Base-by-base conservation (phyloP, 2,888 invertebrate genomes). In the Clivina fossor region DNA sequence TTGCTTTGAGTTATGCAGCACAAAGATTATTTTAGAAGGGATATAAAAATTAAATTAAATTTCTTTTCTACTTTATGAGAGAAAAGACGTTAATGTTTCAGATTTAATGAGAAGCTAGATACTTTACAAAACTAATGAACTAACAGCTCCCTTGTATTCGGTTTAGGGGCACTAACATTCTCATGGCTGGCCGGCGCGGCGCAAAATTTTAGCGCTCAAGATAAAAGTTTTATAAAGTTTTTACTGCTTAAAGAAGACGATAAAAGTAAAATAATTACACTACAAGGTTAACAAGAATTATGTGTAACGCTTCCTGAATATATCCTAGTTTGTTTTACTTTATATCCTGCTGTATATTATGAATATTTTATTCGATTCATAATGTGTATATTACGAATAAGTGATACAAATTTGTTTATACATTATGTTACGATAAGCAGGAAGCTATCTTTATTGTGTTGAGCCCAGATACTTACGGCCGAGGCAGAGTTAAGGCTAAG, bases 161-260 rank as follows among this genome's bases (percentile, higher is more conserved):
- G 24, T 33, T 38, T 38, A 38, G 16, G 18, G 18, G 5, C 11
- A 11, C 20, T n/a, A n/a, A 38, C 37, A 16, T 37, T 38, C 20
- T 8, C 11, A 38, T 18, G 11, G 20, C 38, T 4, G 4, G 11
- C 26, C 26, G 26, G 26, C 9, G 9, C 26, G 26, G 43, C 37
- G 24, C 26, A 37, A 48, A 37, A 48, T 37, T 48, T 48, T 48
- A 35, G n/a, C 22, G 35, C 15, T 22, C 13, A 35, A 48, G 37
- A 48, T 48, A 48, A 48, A 48, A 48, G n/a, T 48, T 48, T 48
- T 22, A 35, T 20, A 48, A 48, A 48, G 48, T 48, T 48, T 47
- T 48, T 37, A 37, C 26, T 48, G 26, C 35, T 26, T 37, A 37
- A 24, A 37, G 33, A 18, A 18, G 26, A 37, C 35, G 48, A 37